Evolutionary conservation across 2,797 vertebrate genomes (phyloP).

Genomic region (Xenopus petersii): DNA sequence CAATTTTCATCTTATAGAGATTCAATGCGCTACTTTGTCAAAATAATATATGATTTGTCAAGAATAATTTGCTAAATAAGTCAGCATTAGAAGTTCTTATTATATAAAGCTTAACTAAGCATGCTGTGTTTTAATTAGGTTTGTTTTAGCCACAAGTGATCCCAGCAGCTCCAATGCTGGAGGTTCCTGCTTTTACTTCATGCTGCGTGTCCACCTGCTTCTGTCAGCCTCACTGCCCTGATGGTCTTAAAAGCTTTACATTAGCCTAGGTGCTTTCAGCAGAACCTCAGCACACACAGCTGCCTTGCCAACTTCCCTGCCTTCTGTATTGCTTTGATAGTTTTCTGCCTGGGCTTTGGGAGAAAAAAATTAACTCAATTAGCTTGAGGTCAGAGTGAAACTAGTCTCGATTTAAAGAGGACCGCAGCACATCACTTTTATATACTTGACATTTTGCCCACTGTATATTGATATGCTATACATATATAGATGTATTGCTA

Average conservation of each 20-base stretch:
- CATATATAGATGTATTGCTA: no score
- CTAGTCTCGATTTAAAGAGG: no score
- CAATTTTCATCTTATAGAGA: no score
- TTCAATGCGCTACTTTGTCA: no score
- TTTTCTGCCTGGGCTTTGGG: not conserved
- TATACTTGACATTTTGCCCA: no score
- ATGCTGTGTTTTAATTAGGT: constrained; percentile 57
- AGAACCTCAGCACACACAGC: constrained; percentile 7
- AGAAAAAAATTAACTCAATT: constrained; percentile 8
- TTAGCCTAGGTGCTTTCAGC: constrained; percentile 23
- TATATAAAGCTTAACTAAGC: constrained; percentile 56
- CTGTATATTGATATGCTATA: no score
- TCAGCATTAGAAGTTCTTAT: constrained; percentile 9
- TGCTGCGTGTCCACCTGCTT: constrained; percentile 56
- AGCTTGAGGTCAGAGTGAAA: not conserved
- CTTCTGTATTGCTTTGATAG: constrained; percentile 2
- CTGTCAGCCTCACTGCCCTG: constrained; percentile 48
- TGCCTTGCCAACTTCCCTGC: constrained; percentile 18
- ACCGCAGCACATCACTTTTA: no score
- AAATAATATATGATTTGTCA: not conserved
- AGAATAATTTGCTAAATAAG: constrained; percentile 26
- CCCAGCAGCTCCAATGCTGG: constrained; percentile 51
- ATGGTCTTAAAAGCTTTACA: constrained; percentile 41
- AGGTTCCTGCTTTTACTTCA: constrained; percentile 49
- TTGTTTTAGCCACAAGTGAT: constrained; percentile 56